A percentile compares a stretch with the other conserved stretches of the same genome.
These are phyloP conservation scores for Rhaphigaster nebulosa DNA, from an alignment of 2,888 invertebrate species.

Conservation along the genomic window DNA sequence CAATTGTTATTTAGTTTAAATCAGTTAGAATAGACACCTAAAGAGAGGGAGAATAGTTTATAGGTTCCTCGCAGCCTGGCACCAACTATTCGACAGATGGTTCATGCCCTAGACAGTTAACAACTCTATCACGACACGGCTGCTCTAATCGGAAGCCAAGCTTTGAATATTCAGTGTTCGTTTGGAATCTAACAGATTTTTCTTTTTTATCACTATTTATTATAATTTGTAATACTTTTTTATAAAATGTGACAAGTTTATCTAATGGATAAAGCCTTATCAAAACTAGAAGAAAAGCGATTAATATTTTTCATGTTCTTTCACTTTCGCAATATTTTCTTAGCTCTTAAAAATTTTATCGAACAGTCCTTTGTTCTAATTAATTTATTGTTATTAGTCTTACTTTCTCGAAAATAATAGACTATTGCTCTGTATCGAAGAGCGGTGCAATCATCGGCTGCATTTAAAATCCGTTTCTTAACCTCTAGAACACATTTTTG, in stretches of 20 bases:
- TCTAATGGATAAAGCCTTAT: not conserved
- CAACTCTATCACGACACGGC: not conserved
- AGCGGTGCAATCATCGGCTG: no score
- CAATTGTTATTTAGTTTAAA: no score
- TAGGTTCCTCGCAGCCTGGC: not conserved
- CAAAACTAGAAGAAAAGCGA: no score
- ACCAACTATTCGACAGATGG: constrained; percentile 11
- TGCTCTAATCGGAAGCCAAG: not conserved
- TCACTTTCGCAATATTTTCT: no score
- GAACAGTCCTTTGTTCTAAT: no score
- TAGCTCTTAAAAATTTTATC: no score
- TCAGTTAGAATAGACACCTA: not conserved
- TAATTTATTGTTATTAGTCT: no score
- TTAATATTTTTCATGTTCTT: no score
- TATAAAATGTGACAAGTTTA: not conserved
- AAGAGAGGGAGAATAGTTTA: not conserved
- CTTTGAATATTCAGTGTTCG: not conserved
- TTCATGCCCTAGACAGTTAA: not conserved
- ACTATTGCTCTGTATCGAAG: no score
- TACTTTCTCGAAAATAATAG: no score
- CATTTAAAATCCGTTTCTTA: no score
- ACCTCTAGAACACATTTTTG: no score
- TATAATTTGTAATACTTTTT: not conserved
- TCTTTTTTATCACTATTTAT: not conserved
- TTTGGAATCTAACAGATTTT: not conserved